Evolutionary conservation across 2,888 invertebrate genomes (phyloP), one percentile per base, ranked within the genome.

Genomic region (Phalangium opilio): DNA sequence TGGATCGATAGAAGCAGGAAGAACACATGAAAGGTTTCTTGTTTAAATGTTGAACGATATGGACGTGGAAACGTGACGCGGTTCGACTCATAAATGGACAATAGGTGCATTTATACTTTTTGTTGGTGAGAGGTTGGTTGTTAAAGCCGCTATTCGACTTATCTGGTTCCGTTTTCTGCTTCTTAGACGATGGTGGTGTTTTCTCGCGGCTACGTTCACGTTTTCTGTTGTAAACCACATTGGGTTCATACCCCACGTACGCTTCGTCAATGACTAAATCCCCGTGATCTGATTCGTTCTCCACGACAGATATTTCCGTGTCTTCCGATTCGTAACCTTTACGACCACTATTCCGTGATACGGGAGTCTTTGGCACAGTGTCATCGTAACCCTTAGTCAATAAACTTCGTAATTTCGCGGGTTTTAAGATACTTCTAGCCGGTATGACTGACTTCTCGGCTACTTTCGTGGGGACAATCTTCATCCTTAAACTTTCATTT

Each of bases 21-120:
- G 91, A 90, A 69, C 95, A 95, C 67, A 90, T 86, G 66, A 90
- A 95, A 1, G 91, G 91, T 63, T 89, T 86, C 63, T 52, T 83
- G 66, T 89, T 89, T 56, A 86, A 72, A 67, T 90, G 90, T 2
- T 87, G 87, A 11, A 89, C 87, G 57, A 89, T 86, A 66, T 90
- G 90, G 3, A 89, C 87, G 66, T 89, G 89, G 66, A 90, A 90
- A 51, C 89, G 75, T 19, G 87, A 87, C 10, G 89, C 87, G 12
- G 89, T 89, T 11, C 85, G 83, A 5, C 89, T 86, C 83, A 86
- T 87, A 66, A 89, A 89, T 47, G 81, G 77, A 66, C 89, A 90
- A 64, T 86, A 83, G 1, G 89, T 87, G 65, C 89, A 90, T 68
- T 86, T 84, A 69, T 86, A 90, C 44, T 87, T 87, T 66, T 81